Conservation (phyloP, 2,797 vertebrate species). For the Anguilla marmorata region DNA sequence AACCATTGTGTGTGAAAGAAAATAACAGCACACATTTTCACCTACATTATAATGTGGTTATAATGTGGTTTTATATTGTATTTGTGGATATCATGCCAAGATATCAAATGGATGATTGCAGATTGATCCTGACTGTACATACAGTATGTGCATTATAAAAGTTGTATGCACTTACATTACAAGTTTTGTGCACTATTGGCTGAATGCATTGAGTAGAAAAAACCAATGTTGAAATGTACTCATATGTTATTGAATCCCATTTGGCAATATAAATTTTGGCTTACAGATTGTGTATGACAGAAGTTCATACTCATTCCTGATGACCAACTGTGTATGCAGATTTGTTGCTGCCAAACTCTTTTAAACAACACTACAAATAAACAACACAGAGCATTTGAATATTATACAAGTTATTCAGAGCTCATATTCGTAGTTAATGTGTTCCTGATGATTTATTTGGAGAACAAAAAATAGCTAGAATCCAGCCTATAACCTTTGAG, state of each 20-base stretch:
- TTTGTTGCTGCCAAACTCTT: no score
- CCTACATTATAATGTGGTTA: neutral
- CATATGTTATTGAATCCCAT: neutral
- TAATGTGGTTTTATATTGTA: neutral
- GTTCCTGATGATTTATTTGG: no score
- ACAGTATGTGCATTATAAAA: neutral
- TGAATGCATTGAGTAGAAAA: neutral
- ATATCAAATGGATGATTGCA: neutral
- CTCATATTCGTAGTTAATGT: no score
- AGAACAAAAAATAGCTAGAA: no score
- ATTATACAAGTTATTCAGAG: no score
- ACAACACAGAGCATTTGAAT: no score
- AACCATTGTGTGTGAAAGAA: no score
- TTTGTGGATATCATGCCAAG: neutral
- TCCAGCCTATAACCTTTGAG: no score
- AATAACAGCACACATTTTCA: neutral
- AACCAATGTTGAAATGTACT: neutral
- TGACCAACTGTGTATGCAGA: no score
- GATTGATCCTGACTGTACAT: neutral
- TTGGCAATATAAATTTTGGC: neutral
- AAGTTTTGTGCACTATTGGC: neutral
- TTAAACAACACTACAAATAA: no score
- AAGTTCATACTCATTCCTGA: no score
- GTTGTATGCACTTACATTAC: neutral
- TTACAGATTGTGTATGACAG: no score